Conservation (phyloP, 2,888 invertebrate species). For the Orthosia cruda region DNA sequence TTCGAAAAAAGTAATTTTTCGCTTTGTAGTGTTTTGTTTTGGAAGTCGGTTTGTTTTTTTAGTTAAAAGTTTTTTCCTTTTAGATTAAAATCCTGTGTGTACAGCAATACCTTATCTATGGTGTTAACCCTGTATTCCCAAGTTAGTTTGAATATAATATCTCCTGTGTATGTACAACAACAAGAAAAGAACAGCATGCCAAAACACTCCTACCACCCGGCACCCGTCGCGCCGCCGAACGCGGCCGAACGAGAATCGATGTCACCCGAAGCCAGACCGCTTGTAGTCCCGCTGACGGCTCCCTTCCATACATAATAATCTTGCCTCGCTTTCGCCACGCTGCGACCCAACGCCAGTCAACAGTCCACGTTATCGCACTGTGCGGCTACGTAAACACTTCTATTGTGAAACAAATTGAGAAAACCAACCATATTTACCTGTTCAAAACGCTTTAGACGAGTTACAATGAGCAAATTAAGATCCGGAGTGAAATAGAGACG, state of each 20-base stretch:
- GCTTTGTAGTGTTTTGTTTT: too few relatives aligned
- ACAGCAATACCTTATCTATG: neutral
- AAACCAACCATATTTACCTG: constrained; percentile 58
- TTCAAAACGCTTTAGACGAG: constrained; percentile 58
- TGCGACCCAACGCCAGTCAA: constrained; percentile 68
- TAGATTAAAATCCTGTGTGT: constrained; percentile 2
- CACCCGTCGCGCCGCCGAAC: constrained; percentile 74
- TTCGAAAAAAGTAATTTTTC: too few relatives aligned
- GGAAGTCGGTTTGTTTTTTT: too few relatives aligned
- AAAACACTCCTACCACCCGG: constrained; percentile 70
- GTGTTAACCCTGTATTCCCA: constrained; percentile 5
- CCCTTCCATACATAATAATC: constrained; percentile 76
- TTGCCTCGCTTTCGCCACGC: constrained; percentile 86
- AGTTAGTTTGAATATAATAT: constrained; percentile 17
- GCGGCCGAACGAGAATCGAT: constrained; percentile 87
- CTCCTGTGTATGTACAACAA: constrained; percentile 10
- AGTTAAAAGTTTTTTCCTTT: too few relatives aligned
- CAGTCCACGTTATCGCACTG: constrained; percentile 78
- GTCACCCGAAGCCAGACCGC: constrained; percentile 83
- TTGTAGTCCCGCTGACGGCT: constrained; percentile 71
- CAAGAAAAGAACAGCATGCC: constrained; percentile 64
- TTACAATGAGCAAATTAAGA: constrained; percentile 88
- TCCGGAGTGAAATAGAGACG: constrained; percentile 88
- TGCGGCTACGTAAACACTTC: constrained; percentile 77
- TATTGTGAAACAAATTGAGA: constrained; percentile 66